Base-by-base conservation (phyloP, 2,113 vertebrate genomes). In the Myxocyprinus asiaticus region DNA sequence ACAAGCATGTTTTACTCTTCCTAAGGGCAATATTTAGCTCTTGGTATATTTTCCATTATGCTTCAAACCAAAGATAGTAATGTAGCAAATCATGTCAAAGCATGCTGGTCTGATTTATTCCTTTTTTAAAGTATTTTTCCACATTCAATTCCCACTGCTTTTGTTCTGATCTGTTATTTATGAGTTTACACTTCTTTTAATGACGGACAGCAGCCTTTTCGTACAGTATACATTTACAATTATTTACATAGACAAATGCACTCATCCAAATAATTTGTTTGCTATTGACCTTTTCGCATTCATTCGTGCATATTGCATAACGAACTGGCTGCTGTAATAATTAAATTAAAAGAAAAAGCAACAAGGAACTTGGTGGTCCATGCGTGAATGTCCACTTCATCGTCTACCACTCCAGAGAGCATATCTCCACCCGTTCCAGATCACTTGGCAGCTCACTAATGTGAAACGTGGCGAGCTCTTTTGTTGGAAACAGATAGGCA, bases 391-490 rank as follows among this genome's bases (percentile, higher is more conserved):
- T 6, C 55, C 55, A 7, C 55, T 15, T 6, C 14, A 58, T 58
- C 22, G 47, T 33, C 1, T 33, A 33, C 22, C 1, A 3, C 50
- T 67, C 69, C 65, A 45, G 15, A 14, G 8, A 76, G 67, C 61
- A 12, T 62, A 72, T 33, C 22, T 67, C 66, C 76, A 81, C 80
- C 71, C 59, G 73, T 65, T 82, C 56, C 62, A 81, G 56, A 33
- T 72, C 22, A 33, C 22, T 33, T 33, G 22, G 22, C 22, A 1
- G 22, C 22, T 81, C 85, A 72, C 71, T 63, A 81, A 76, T 81
- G 85, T 74, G 69, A 76, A 83, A 50, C 81, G 67, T 65, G 81
- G 84, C 77, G 63, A 74, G 50, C 74, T 56, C 83, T 80, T 70
- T 81, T 77, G 80, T 86, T 80, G 77, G 75, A 77, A 80, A 83